phyloP scores from a whole-genome alignment of 2,113 vertebrate genomes.

The Microtus ochrogaster region DNA sequence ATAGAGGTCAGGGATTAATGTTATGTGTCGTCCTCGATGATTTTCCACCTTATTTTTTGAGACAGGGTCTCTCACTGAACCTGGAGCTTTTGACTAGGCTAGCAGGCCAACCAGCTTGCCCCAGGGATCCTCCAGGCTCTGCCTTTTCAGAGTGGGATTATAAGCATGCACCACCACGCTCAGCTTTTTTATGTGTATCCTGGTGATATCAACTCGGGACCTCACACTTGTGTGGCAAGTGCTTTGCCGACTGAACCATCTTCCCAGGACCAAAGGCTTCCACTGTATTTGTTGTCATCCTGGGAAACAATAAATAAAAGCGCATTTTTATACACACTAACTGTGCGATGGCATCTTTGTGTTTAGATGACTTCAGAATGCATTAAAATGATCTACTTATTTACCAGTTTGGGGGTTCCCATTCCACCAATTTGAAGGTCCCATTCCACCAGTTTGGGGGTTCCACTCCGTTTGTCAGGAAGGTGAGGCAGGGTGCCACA shows the following conservation, averaged over 20 bases:
- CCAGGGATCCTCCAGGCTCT: not conserved
- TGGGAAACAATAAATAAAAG: constrained; percentile 4
- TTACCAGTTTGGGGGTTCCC: not conserved
- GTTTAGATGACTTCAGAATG: not conserved
- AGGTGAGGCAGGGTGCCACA: not conserved
- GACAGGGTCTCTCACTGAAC: not conserved
- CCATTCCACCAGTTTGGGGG: not conserved
- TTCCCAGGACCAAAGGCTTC: not conserved
- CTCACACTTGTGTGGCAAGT: not conserved
- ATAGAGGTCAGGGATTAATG: not conserved
- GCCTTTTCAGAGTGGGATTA: too few species aligned
- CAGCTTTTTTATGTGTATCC: not conserved
- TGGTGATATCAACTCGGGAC: not conserved
- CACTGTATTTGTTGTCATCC: not conserved
- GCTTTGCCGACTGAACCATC: not conserved
- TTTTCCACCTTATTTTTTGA: not conserved
- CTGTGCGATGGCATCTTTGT: not conserved
- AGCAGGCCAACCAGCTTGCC: not conserved
- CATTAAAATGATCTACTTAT: not conserved
- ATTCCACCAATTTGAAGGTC: not conserved
- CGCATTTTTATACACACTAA: not conserved
- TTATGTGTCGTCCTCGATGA: not conserved
- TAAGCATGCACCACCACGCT: not conserved
- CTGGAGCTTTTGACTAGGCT: not conserved
- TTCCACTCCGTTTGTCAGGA: not conserved